Percentiles rank a stretch among this genome's conserved stretches.
These are phyloP conservation scores for Toxotes lorentzi DNA, from an alignment of 2,797 vertebrate genomes.

Conservation along the genomic window DNA sequence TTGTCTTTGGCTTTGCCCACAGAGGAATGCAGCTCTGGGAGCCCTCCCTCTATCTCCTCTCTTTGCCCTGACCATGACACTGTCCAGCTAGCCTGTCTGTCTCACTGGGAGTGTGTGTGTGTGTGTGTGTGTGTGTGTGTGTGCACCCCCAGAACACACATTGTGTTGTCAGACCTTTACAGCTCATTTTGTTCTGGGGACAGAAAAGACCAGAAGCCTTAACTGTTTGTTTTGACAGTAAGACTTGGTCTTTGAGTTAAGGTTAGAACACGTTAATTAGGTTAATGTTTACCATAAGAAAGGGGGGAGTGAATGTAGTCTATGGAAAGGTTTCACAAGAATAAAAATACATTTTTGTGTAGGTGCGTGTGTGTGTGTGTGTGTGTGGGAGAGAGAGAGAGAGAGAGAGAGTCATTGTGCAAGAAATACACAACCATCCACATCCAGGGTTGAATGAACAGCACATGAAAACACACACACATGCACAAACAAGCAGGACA, in stretches of 20 bases:
- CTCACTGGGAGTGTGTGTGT: conserved; percentile 6
- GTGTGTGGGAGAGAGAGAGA: background rate
- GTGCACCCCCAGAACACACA: background rate
- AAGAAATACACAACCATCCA: background rate
- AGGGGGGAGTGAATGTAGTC: background rate
- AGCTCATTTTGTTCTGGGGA: background rate
- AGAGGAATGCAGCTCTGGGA: conserved; percentile 56
- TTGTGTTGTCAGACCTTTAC: background rate
- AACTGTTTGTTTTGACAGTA: background rate
- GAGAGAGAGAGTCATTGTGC: conserved; percentile 5
- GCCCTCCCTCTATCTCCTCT: conserved; percentile 43
- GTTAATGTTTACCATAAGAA: background rate
- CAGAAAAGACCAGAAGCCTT: background rate
- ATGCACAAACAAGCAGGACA: conserved; percentile 7
- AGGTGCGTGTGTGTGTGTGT: background rate
- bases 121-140: background rate
- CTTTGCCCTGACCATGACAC: conserved; percentile 34
- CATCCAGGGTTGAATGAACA: conserved; percentile 1
- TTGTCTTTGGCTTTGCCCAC: conserved; percentile 46
- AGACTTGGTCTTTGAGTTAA: background rate
- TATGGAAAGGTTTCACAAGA: background rate
- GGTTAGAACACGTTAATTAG: conserved; percentile 3
- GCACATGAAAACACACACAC: conserved; percentile 8
- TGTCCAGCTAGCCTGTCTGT: conserved; percentile 36
- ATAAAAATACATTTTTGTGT: background rate